Base-by-base conservation (phyloP, 2,113 vertebrate species). In the Emydocephalus ijimae region DNA sequence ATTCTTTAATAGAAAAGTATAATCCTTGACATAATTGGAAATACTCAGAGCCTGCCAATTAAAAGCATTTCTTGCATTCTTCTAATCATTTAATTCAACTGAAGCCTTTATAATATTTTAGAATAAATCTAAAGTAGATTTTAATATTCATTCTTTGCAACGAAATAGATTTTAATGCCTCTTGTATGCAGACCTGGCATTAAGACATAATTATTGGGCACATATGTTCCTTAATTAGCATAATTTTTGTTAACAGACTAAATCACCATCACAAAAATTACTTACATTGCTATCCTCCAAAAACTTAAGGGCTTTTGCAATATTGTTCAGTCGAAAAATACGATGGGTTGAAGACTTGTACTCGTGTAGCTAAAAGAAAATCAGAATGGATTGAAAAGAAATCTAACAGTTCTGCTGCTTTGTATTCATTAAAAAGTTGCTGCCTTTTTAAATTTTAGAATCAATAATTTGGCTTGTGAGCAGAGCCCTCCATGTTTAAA, bases 271-370 rank as follows among this genome's bases (percentile, higher is more conserved):
- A 92, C 74, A 94, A 85, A 45, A 91, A 91, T 90, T 95, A 98
- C 99, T 99, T 94, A 99, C 99, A 0, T 99, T 99, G 96, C 99
- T 98, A 94, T 99, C 98, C 95, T 99, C 99, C 96, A 99, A 95
- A 96, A 99, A 99, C 39, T 98, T 97, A 59, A 99, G 97, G 10
- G 99, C 99, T 96, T 99, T 99, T 4, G 99, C 99, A n/a, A 99
- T 99, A 97, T 99, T 99, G 97, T 99, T 99, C 95, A 99, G 96
- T 93, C 98, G 98, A 96, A 99, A 99, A 96, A 99, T 99, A 61
- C 99, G 99, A 96, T 99, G 99, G 5, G 98, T 98, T 10, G 99
- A 99, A 90, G 98, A 98, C 95, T 98, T 99, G 96, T 99, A 99
- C 12, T 98, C 98, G 0, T 99, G 98, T 93, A 99, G 98, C 99